Evolutionary conservation across 1,140 invertebrate genomes (phyloP), one percentile per base, ranked within the genome.

Genomic region (Drosophila sucinea): DNA sequence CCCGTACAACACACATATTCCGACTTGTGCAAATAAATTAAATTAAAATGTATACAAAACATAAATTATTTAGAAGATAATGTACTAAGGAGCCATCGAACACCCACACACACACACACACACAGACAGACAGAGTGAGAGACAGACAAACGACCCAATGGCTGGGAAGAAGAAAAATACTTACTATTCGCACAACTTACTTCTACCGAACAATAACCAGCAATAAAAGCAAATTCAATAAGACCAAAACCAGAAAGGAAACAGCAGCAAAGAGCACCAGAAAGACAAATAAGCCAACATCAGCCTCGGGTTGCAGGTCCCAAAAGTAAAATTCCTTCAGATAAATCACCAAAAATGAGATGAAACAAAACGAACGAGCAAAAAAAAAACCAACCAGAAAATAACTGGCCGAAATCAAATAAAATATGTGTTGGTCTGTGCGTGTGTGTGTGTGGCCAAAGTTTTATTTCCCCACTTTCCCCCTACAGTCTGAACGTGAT

Each of bases 11-110:
- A 79, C 79, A 86, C 81, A 85, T 85, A 86, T 77, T 73, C 82
- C 38, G 68, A 41, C 40, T 76, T 64, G 82, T 68, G 62, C 82
- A 85, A 86, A 86, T 86, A 86, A 86, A 86, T 86, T 83, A 86
- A 86, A 86, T 86, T 86, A 86, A 86, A 86, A 86, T 87, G 83
- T 86, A 86, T 87, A 86, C 83, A 86, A 87, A 51, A 86, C 83
- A 86, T 86, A 86, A 86, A 86, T 86, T 86, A 86, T 86, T 86
- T 86, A 86, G 83, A n/a, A 86, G 83, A 87, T 86, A 86, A 86
- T 86, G 83, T 87, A 86, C 83, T 87, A 66, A 72, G 74, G 75
- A 60, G 70, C 65, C 60, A 70, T 35, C 41, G 73, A 64, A 27
- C 70, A 47, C 33, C 7, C 8, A 64, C 64, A 30, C 40, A 10